phyloP scores from a whole-genome alignment of 92 coral and sea anemone genomes.

The Porites divaricata region DNA sequence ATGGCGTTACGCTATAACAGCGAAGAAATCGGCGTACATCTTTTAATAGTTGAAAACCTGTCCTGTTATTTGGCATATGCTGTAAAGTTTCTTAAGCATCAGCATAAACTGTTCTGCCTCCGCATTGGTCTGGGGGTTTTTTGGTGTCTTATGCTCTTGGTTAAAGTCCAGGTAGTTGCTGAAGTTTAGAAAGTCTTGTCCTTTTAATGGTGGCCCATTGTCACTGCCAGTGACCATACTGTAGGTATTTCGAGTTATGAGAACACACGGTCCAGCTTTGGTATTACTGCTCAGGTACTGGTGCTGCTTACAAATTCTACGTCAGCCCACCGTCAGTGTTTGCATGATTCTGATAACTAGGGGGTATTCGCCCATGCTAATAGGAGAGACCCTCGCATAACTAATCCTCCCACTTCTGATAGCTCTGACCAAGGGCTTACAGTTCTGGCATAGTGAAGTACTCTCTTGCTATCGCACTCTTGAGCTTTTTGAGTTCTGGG shows the following conservation, averaged over 20 bases:
- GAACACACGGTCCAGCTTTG: no score
- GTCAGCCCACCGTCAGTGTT: conserved; percentile 6
- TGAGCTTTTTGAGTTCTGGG: conserved; percentile 29
- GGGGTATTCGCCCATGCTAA: conserved; percentile 33
- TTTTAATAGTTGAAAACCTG: conserved; percentile 12
- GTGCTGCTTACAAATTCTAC: conserved; percentile 18
- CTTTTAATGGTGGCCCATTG: conserved; percentile 35
- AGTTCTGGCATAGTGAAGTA: conserved; percentile 37
- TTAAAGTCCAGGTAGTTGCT: conserved; percentile 37
- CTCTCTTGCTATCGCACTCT: conserved; percentile 41
- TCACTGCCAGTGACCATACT: neutral
- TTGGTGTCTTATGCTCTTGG: conserved; percentile 29
- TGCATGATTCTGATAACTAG: conserved; percentile 30
- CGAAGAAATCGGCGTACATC: no score
- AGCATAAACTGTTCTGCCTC: conserved; percentile 43
- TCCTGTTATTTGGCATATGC: conserved; percentile 22
- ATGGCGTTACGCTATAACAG: no score
- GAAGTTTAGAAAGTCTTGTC: conserved; percentile 28
- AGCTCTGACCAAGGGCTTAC: conserved; percentile 30
- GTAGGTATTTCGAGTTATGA: no score
- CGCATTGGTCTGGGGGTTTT: conserved; percentile 37
- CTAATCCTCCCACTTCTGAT: conserved; percentile 41
- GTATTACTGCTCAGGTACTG: neutral
- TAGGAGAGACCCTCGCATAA: conserved; percentile 21
- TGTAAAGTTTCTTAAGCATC: conserved; percentile 40